Evolutionary conservation across 2,797 vertebrate genomes (phyloP).

Genomic region (Myripristis murdjan): DNA sequence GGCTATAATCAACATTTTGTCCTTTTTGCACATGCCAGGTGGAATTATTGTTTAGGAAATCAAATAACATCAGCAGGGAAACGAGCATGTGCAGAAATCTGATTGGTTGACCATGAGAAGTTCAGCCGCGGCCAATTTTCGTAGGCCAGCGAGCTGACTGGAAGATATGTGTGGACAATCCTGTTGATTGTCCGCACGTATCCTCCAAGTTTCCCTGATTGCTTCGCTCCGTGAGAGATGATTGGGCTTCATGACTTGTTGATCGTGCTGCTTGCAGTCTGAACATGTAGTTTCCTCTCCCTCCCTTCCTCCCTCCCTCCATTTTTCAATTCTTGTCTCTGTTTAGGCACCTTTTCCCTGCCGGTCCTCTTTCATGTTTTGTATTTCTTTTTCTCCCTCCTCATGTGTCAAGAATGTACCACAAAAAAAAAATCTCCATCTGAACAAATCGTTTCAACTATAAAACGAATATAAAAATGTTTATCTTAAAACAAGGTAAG

Average conservation of each 20-base stretch:
- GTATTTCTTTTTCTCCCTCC: not conserved
- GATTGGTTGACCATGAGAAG: slow-evolving; percentile 18
- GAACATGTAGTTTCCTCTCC: slow-evolving; percentile 36
- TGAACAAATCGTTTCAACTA: too few relatives aligned
- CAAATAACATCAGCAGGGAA: slow-evolving; percentile 6
- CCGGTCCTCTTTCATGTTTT: not conserved
- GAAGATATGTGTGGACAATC: too few relatives aligned
- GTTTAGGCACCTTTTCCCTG: too few relatives aligned
- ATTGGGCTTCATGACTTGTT: slow-evolving; percentile 62
- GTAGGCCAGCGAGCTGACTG: too few relatives aligned
- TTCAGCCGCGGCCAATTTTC: not conserved
- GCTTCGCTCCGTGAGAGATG: slow-evolving; percentile 50
- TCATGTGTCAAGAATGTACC: slow-evolving; percentile 7
- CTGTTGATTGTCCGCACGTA: slow-evolving; percentile 58
- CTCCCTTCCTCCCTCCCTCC: slow-evolving; percentile 25
- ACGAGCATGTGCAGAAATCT: slow-evolving; percentile 5
- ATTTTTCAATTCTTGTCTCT: too few relatives aligned
- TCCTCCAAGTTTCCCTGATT: too few relatives aligned
- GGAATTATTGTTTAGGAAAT: not conserved
- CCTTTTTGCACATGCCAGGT: not conserved
- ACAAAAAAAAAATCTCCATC: too few relatives aligned
- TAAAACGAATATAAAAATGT: too few relatives aligned
- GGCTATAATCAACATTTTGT: too few relatives aligned
- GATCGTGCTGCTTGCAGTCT: slow-evolving; percentile 55
- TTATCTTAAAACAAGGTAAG: too few relatives aligned